Conservation (phyloP, 2,113 vertebrate species). For the Misgurnus mizolepis region DNA sequence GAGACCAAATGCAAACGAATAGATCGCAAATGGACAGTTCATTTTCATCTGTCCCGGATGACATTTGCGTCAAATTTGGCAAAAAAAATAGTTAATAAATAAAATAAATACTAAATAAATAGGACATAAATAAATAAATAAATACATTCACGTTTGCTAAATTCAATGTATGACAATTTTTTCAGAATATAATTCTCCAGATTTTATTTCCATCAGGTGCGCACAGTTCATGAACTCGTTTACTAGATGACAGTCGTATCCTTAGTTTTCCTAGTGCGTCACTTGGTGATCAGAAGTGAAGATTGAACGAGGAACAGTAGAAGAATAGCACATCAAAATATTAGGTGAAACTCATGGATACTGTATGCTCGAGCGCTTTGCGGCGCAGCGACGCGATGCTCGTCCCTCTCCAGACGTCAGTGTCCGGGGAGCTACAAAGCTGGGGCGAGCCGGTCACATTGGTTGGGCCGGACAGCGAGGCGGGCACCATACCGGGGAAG, state of each 20-base stretch:
- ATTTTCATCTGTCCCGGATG: constrained; percentile 15
- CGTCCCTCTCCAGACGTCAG: constrained; percentile 98
- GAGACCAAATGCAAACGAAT: constrained; percentile 14
- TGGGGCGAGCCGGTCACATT: constrained; percentile 93
- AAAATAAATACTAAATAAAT: constrained; percentile 61
- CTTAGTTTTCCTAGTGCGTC: constrained; percentile 74
- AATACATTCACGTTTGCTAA: constrained; percentile 1
- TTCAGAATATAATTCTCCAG: constrained; percentile 25
- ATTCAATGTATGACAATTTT: neutral
- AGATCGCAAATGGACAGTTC: constrained; percentile 14
- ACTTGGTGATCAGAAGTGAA: constrained; percentile 23
- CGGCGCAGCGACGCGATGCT: constrained; percentile 97
- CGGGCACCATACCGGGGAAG: constrained; percentile 95
- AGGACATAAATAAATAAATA: constrained; percentile 52
- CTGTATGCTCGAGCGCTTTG: constrained; percentile 99
- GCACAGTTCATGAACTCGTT: constrained; percentile 40
- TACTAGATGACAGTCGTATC: constrained; percentile 69
- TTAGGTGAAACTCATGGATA: constrained; percentile 99
- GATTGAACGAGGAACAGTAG: constrained; percentile 20
- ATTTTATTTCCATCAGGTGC: constrained; percentile 28
- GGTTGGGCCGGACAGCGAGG: constrained; percentile 89
- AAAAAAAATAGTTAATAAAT: constrained; percentile 59
- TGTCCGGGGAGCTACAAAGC: constrained; percentile 96
- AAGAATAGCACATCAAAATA: constrained; percentile 42
- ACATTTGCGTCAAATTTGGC: neutral